Evolutionary conservation across 2,113 vertebrate genomes (phyloP).

Genomic region (Xiphophorus couchianus): DNA sequence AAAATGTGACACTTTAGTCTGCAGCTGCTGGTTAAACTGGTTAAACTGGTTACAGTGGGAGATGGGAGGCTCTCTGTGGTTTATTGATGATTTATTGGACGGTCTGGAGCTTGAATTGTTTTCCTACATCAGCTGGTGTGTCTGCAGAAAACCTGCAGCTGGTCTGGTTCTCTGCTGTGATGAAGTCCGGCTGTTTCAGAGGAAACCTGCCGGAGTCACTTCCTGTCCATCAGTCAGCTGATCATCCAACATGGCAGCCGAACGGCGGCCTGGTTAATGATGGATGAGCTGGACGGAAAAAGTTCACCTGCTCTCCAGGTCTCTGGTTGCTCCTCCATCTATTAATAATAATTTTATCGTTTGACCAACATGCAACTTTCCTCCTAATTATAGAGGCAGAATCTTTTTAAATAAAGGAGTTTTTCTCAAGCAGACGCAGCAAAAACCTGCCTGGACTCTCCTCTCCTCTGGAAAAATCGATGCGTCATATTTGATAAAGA

Average conservation of each 20-base stretch:
- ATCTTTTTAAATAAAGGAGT: background rate
- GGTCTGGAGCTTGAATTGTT: conserved; percentile 28
- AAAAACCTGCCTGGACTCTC: too few species aligned
- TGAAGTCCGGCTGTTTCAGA: conserved; percentile 1
- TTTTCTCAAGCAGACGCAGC: background rate
- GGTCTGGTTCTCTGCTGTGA: background rate
- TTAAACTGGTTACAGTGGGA: conserved; percentile 47
- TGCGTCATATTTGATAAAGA: too few species aligned
- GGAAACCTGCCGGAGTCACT: conserved; percentile 2
- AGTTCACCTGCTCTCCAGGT: conserved; percentile 52
- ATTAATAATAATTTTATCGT: conserved; percentile 46
- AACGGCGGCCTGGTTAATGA: conserved; percentile 57
- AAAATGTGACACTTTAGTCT: conserved; percentile 30
- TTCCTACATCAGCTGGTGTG: background rate
- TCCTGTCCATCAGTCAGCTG: conserved; percentile 50
- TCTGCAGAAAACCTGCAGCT: background rate
- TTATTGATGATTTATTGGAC: conserved; percentile 45
- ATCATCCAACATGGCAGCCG: conserved; percentile 28
- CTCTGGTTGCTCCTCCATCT: conserved; percentile 36
- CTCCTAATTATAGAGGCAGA: background rate
- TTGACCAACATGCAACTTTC: conserved; percentile 6
- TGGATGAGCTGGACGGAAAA: conserved; percentile 64
- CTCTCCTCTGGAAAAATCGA: too few species aligned
- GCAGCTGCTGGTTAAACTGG: conserved; percentile 6
- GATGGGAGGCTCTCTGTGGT: conserved; percentile 37